Base-by-base conservation (phyloP, 2,888 invertebrate genomes). In the Thyatira batis region DNA sequence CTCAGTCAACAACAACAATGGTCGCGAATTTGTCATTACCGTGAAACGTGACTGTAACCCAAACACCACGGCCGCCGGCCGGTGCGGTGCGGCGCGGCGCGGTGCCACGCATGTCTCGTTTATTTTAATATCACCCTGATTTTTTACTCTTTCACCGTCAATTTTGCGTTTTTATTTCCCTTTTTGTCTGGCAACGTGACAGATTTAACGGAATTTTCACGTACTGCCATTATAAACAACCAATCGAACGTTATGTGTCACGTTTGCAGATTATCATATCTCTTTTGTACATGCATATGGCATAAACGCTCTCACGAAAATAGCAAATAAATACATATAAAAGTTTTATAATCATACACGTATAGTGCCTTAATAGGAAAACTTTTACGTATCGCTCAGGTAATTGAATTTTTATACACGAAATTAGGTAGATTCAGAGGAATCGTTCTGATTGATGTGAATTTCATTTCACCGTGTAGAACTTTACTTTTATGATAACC, bases 11-110 rank as follows among this genome's bases (percentile, higher is more conserved):
- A 80, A 75, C 78, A 83, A 85, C 87, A 90, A 89, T 84, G 82
- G 83, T 76, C 74, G 82, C 82, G 80, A 84, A 87, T 86, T 88
- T 86, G 86, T 88, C 84, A 89, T 89, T 87, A 88, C 80, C 67
- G 70, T 57, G 60, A 78, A 78, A 90, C 91, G 91, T 91, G 91
- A 87, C 87, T 81, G 73, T 71, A 82, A 70, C 77, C 81, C 82
- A 85, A 85, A 84, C 85, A 85, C 65, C 50, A 69, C 71, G 72
- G 65, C 69, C 71, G n/a, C n/a, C n/a, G n/a, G n/a, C n/a, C n/a
- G n/a, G n/a, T n/a, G n/a, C n/a, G n/a, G n/a, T n/a, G n/a, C n/a
- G n/a, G n/a, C n/a, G n/a, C n/a, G n/a, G n/a, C n/a, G n/a, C n/a
- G 61, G 61, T 65, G 71, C 70, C 76, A 78, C 78, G 78, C 77